Evolutionary conservation across 2,888 invertebrate species (phyloP).

Genomic region (Galerucella pusilla): DNA sequence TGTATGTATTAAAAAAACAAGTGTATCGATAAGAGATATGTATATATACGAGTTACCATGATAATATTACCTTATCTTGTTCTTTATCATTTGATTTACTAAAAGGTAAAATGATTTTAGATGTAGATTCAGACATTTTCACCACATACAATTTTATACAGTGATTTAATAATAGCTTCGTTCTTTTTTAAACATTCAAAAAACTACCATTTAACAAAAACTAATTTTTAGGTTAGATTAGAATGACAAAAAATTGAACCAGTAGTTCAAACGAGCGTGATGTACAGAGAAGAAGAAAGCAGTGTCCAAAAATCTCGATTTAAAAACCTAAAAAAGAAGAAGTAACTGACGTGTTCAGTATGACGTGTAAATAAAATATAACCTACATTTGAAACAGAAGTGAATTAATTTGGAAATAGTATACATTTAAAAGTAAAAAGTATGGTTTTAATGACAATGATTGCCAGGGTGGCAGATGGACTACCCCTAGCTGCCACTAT

Average conservation of each 20-base stretch:
- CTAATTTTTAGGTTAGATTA: neutral
- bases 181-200: neutral
- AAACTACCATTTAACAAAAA: neutral
- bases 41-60: too few species aligned
- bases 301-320: neutral
- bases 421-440: conserved; percentile 29
- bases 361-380: conserved; percentile 40
- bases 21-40: neutral
- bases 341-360: conserved; percentile 29
- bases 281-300: neutral
- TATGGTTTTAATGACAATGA: conserved; percentile 98
- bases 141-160: neutral
- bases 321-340: neutral
- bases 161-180: neutral
- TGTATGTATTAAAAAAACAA: too few species aligned
- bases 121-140: conserved; percentile 32
- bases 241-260: neutral
- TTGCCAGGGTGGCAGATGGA: conserved; percentile 94
- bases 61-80: conserved; percentile 54
- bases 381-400: conserved; percentile 14
- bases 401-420: neutral
- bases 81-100: conserved; percentile 53
- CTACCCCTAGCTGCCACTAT: conserved; percentile 95
- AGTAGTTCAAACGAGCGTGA: neutral
- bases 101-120: conserved; percentile 43